phyloP scores from a whole-genome alignment of 2,888 invertebrate species.

The Thalpophila matura region DNA sequence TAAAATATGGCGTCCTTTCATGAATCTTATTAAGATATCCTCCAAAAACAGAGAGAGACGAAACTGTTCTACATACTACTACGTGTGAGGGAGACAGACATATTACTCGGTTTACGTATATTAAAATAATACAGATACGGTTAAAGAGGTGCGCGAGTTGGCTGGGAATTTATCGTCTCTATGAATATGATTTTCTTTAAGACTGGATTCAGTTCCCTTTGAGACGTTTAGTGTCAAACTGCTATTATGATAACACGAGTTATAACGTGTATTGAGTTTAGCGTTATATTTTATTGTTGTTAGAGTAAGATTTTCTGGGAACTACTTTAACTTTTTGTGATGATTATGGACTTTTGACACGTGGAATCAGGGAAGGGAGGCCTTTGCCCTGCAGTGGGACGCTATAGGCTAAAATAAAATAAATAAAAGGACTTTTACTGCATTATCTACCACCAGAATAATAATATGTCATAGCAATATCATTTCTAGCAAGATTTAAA shows the following conservation, averaged over 20 bases:
- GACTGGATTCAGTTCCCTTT: slow-evolving; percentile 83
- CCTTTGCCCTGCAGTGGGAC: no score
- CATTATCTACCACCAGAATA: no score
- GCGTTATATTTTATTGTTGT: slow-evolving; percentile 14
- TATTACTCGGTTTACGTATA: slow-evolving; percentile 86
- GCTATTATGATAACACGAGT: slow-evolving; percentile 67
- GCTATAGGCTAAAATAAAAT: no score
- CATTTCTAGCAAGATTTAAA: no score
- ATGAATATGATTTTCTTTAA: slow-evolving; percentile 90
- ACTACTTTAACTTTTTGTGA: not conserved
- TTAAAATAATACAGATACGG: slow-evolving; percentile 89
- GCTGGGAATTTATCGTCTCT: slow-evolving; percentile 86
- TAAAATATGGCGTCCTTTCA: slow-evolving; percentile 96
- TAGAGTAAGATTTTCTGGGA: not conserved
- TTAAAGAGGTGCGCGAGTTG: slow-evolving; percentile 87
- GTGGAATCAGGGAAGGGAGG: no score
- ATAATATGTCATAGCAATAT: no score
- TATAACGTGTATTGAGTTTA: slow-evolving; percentile 53
- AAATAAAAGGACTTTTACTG: no score
- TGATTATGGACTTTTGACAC: not conserved
- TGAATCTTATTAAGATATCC: slow-evolving; percentile 96
- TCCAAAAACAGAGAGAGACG: slow-evolving; percentile 89
- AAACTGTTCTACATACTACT: slow-evolving; percentile 62
- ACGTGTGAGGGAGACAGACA: slow-evolving; percentile 67
- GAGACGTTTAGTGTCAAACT: slow-evolving; percentile 80